phyloP scores from a whole-genome alignment of 2,113 vertebrate species.

The Leucoraja erinaceus region DNA sequence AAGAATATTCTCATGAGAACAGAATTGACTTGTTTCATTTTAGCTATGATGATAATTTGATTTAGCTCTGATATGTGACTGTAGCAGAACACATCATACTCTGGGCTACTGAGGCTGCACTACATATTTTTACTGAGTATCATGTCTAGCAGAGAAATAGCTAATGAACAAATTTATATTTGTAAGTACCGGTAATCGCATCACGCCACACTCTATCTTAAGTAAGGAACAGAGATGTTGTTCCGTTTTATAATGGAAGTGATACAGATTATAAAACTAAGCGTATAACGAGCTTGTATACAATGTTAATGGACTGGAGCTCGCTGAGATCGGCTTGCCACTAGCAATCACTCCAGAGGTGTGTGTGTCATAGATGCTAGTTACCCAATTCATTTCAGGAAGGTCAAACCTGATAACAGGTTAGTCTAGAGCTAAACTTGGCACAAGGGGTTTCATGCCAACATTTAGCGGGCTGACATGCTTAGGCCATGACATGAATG shows the following conservation, averaged over 20 bases:
- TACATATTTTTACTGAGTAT: not conserved
- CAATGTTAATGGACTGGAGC: not conserved
- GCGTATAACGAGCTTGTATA: not conserved
- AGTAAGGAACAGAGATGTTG: not conserved
- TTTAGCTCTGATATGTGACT: not conserved
- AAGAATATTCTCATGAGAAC: constrained; percentile 2
- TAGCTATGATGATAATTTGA: not conserved
- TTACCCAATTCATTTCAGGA: no score
- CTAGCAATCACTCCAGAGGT: no score
- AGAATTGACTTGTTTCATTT: not conserved
- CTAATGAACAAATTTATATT: not conserved
- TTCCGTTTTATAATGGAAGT: not conserved
- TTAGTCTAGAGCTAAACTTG: no score
- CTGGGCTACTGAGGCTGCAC: not conserved
- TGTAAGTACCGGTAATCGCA: not conserved
- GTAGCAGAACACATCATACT: not conserved
- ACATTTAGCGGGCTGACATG: no score
- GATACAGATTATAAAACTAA: not conserved
- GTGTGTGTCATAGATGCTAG: no score
- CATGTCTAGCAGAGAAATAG: not conserved
- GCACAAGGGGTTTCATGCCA: no score
- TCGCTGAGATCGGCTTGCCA: no score
- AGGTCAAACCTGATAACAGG: no score
- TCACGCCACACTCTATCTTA: not conserved
- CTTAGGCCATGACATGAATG: no score